Percentiles rank a stretch among this genome's conserved stretches.
Conservation (phyloP, 2,113 vertebrate species). For the Pseudorectes ferrugineus region DNA sequence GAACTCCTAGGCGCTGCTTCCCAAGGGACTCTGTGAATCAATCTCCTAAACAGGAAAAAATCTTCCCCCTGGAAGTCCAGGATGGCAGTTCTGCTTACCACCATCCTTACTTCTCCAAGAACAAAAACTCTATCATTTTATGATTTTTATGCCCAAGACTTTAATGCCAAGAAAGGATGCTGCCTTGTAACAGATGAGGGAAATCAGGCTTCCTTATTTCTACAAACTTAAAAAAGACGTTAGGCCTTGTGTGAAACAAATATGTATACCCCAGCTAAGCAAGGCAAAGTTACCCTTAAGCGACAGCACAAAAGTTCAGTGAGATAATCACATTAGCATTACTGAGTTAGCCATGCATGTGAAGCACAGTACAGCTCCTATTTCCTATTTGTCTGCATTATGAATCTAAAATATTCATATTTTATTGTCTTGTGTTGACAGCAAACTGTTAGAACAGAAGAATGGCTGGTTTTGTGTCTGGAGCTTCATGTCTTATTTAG, state of each 20-base stretch:
- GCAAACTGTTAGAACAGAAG: conserved; percentile 4
- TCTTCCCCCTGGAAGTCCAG: neutral
- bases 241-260: neutral
- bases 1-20: neutral
- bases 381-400: conserved; percentile 16
- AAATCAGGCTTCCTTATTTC: neutral
- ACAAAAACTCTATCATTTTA: neutral
- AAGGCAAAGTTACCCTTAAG: conserved; percentile 13
- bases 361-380: neutral
- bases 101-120: neutral
- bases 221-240: neutral
- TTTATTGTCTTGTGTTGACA: conserved; percentile 36
- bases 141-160: neutral
- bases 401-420: conserved; percentile 20
- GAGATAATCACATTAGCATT: conserved; percentile 29
- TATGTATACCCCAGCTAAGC: neutral
- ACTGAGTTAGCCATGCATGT: neutral
- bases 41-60: neutral
- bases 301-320: neutral
- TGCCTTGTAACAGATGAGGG: neutral
- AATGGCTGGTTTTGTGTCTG: neutral
- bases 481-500: conserved; percentile 1
- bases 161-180: neutral
- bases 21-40: neutral
- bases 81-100: neutral